phyloP scores from a whole-genome alignment of 1,140 invertebrate species.

The Pseudachorutes palmiensis region DNA sequence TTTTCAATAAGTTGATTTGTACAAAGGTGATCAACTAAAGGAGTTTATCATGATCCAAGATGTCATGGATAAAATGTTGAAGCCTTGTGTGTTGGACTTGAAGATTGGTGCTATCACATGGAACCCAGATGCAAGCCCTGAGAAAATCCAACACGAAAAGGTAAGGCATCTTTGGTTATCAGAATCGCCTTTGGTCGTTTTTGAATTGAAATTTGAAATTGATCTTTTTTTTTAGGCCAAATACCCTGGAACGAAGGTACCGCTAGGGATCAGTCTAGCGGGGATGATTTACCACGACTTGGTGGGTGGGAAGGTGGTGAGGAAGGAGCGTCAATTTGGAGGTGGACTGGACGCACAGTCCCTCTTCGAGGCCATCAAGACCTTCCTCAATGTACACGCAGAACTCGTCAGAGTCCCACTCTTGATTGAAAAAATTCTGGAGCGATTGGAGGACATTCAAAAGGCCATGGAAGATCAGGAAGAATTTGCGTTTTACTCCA shows the following conservation, averaged over 20 bases:
- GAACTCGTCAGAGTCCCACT: not conserved
- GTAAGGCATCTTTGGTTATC: too few relatives aligned
- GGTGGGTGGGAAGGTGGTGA: not conserved
- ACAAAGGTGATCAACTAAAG: too few relatives aligned
- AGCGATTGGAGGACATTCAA: not conserved
- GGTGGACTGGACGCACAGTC: not conserved
- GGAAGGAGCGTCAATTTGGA: conserved; percentile 16
- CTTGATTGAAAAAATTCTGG: not conserved
- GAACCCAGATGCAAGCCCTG: conserved; percentile 47
- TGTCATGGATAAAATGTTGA: conserved; percentile 41
- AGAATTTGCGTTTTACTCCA: conserved; percentile 20
- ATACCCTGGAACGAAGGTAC: conserved; percentile 19
- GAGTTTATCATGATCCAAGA: conserved; percentile 41
- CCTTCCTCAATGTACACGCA: conserved; percentile 16
- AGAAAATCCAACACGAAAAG: conserved; percentile 46
- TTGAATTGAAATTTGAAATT: too few relatives aligned
- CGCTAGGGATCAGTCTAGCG: conserved; percentile 22
- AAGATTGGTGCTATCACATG: conserved; percentile 52
- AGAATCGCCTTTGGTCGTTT: too few relatives aligned
- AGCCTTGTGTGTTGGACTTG: conserved; percentile 51
- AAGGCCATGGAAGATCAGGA: conserved; percentile 8
- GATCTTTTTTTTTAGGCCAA: too few relatives aligned
- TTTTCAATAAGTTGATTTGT: too few relatives aligned
- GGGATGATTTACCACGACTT: conserved; percentile 25
- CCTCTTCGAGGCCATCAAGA: not conserved